Percentiles rank a stretch among this genome's conserved stretches.
phyloP scores from a whole-genome alignment of 2,113 vertebrate genomes.

The Gracilinanus agilis region DNA sequence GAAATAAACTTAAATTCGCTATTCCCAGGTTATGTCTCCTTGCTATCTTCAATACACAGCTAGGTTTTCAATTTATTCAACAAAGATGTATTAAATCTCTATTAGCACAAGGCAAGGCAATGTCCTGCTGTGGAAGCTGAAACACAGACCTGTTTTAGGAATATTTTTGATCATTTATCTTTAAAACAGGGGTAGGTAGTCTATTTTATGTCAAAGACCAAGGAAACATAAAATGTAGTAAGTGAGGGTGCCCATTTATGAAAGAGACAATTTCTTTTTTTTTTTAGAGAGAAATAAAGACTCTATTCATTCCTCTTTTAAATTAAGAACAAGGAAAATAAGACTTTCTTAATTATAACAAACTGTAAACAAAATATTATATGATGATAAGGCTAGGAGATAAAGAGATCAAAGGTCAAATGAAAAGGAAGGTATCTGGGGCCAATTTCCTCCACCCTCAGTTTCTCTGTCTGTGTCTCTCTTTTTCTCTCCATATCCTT shows the following conservation, averaged over 20 bases:
- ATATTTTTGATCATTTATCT: not conserved
- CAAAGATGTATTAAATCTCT: not conserved
- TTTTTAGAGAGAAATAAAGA: not conserved
- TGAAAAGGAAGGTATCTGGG: not conserved
- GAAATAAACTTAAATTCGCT: not conserved
- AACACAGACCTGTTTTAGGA: not conserved
- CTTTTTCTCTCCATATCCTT: too few species aligned
- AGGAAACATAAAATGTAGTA: not conserved
- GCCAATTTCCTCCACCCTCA: not conserved
- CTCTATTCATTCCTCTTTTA: not conserved
- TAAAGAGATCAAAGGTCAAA: not conserved
- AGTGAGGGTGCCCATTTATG: not conserved
- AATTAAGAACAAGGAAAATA: not conserved
- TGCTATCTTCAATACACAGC: not conserved
- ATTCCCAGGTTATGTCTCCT: not conserved
- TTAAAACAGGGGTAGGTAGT: not conserved
- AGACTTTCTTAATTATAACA: not conserved
- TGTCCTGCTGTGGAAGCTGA: not conserved
- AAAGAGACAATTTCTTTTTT: not conserved
- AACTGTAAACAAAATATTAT: not conserved
- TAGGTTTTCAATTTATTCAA: not conserved
- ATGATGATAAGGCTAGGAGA: not conserved
- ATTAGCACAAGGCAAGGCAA: not conserved
- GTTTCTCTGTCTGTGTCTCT: not conserved
- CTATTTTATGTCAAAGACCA: not conserved